Evolutionary conservation across 2,888 invertebrate genomes (phyloP), one percentile per base, ranked within the genome.

Genomic region (Idaea straminata): DNA sequence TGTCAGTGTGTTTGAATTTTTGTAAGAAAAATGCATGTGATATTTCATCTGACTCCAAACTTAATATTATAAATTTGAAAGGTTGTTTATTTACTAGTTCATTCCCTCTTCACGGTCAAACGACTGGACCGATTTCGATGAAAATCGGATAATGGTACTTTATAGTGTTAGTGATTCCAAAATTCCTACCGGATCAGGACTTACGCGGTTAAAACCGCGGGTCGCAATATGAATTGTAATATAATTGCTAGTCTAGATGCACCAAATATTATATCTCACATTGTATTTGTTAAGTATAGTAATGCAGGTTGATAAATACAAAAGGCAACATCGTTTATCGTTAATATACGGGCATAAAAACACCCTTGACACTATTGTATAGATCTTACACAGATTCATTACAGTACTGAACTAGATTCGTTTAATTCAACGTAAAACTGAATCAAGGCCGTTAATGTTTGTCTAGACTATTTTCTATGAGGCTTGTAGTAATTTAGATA

Each of bases 311-410:
- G 74, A 77, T 75, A 71, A 66, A 64, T 61, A 65, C 64, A 73
- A 78, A 82, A 87, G 87, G 87, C 80, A 88, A 83, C 80, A 72
- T 72, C 75, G 83, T 87, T 89, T 89, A 89, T n/a, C n/a, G n/a
- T n/a, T 91, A 73, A 68, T 78, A 92, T 92, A 88, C 89, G 92
- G 92, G 92, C 83, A 74, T 72, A 72, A 69, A 76, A 72, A 75
- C 81, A 75, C 82, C 91, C 91, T 89, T 91, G 91, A 83, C 91
- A 84, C 83, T 80, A 76, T 84, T 91, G 73, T 73, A 68, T 73
- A 78, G 78, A 82, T 84, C 84, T 80, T 80, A 79, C 77, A 76
- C 80, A 80, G 78, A 81, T 76, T 81, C 81, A 25, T 6, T 13
- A 10, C 38, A 81, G 77, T 72, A 72, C 74, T 68, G 66, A 66